Conservation (phyloP, 1,140 invertebrate species). For the Popillia japonica region DNA sequence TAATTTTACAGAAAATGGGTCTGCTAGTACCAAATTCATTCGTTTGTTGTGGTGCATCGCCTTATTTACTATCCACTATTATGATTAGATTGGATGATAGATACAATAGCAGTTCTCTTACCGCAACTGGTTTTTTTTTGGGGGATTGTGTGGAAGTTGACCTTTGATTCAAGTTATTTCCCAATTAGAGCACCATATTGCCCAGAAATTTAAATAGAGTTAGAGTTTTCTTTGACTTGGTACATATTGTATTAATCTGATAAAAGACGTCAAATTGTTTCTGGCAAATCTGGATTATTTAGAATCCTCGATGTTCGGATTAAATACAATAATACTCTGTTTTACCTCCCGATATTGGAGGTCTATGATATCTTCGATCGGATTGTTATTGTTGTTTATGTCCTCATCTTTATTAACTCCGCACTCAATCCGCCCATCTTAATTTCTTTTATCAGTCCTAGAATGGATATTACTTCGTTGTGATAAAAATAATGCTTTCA, state of each 20-base stretch:
- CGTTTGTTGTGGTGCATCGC: too few species aligned
- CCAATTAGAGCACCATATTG: constrained; percentile 57
- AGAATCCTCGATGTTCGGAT: constrained; percentile 26
- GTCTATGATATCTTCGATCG: constrained; percentile 44
- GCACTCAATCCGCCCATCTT: neutral
- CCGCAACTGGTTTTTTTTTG: too few species aligned
- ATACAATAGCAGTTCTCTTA: too few species aligned
- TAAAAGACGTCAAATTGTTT: constrained; percentile 62
- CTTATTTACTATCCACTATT: too few species aligned
- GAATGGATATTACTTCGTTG: neutral
- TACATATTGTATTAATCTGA: constrained; percentile 60
- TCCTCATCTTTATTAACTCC: neutral
- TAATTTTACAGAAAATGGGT: too few species aligned
- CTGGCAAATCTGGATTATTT: constrained; percentile 43
- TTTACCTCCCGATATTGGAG: constrained; percentile 20
- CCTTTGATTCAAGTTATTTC: constrained; percentile 41
- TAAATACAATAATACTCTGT: neutral
- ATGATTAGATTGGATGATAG: too few species aligned
- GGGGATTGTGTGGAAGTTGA: too few species aligned
- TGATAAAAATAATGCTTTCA: neutral
- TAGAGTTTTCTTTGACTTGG: neutral
- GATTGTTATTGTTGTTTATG: neutral
- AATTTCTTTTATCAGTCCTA: too few species aligned
- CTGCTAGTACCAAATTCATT: too few species aligned
- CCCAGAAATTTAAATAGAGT: constrained; percentile 63